Conservation (phyloP, 1,140 invertebrate genomes). For the Pinna nobilis region DNA sequence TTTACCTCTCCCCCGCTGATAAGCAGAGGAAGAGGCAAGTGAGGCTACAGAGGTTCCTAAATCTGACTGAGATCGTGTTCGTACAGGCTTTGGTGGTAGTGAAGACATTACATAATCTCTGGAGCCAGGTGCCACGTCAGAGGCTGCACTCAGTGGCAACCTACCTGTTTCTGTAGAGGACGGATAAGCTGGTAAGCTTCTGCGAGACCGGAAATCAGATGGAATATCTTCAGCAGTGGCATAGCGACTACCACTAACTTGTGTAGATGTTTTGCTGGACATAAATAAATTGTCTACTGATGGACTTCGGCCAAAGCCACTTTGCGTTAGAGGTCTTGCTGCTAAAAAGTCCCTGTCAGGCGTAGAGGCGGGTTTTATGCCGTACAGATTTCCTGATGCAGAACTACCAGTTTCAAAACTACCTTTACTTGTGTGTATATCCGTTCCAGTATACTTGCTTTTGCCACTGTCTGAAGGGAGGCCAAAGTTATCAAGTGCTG, state of each 20-base stretch:
- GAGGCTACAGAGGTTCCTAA: constrained; percentile 34
- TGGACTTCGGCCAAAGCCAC: constrained; percentile 40
- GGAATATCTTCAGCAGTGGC: constrained; percentile 43
- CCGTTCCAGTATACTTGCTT: background rate
- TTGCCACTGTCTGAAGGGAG: background rate
- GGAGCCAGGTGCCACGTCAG: constrained; percentile 16
- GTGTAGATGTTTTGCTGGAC: constrained; percentile 28
- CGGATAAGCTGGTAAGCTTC: constrained; percentile 25
- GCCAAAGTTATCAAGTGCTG: background rate
- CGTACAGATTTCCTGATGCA: background rate
- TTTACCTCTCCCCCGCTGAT: constrained; percentile 20
- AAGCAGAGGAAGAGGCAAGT: constrained; percentile 5
- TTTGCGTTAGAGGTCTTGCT: constrained; percentile 20
- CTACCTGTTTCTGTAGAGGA: constrained; percentile 8
- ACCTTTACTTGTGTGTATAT: constrained; percentile 5
- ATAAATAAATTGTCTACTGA: constrained; percentile 42
- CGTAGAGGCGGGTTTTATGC: constrained; percentile 4
- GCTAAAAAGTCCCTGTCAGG: constrained; percentile 11
- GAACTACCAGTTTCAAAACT: background rate
- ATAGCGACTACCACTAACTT: constrained; percentile 13
- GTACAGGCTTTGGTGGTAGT: constrained; percentile 30
- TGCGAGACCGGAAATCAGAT: constrained; percentile 1
- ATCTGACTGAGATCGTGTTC: constrained; percentile 39
- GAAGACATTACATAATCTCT: constrained; percentile 29
- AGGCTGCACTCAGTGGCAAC: constrained; percentile 9